Evolutionary conservation across 2,113 vertebrate species (phyloP).

Genomic region (Tenrec ecaudatus): DNA sequence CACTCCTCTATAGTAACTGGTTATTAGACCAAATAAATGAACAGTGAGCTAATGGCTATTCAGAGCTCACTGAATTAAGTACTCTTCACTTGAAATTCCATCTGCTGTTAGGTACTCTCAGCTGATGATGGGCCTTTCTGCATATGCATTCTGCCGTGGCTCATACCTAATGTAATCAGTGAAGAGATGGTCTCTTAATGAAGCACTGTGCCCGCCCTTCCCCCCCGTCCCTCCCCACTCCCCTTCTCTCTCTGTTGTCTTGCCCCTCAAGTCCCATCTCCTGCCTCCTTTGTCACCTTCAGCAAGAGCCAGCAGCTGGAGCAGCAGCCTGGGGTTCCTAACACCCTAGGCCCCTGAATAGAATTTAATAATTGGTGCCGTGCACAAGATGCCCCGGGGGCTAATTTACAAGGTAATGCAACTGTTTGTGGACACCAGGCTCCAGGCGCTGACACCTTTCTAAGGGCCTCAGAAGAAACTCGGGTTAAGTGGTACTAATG

Average conservation of each 20-base stretch:
- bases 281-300: constrained; percentile 55
- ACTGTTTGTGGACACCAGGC: neutral
- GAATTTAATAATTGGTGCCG: constrained; percentile 10
- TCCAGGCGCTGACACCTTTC: neutral
- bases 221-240: too few species aligned
- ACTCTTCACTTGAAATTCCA: constrained; percentile 70
- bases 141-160: constrained; percentile 47
- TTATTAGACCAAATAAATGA: constrained; percentile 75
- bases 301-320: constrained; percentile 63
- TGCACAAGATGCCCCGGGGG: constrained; percentile 8
- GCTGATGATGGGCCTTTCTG: constrained; percentile 60
- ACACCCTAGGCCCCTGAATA: neutral
- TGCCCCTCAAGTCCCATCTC: neutral
- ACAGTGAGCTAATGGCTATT: constrained; percentile 76
- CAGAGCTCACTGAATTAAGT: constrained; percentile 70
- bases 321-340: constrained; percentile 31
- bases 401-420: neutral
- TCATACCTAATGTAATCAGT: constrained; percentile 69
- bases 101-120: constrained; percentile 67
- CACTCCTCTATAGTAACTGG: constrained; percentile 62
- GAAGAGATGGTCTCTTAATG: constrained; percentile 40
- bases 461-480: neutral
- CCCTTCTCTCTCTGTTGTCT: neutral
- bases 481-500: neutral
- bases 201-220: neutral